Conservation (phyloP, 2,888 invertebrate species). For the Tortrix viridana region DNA sequence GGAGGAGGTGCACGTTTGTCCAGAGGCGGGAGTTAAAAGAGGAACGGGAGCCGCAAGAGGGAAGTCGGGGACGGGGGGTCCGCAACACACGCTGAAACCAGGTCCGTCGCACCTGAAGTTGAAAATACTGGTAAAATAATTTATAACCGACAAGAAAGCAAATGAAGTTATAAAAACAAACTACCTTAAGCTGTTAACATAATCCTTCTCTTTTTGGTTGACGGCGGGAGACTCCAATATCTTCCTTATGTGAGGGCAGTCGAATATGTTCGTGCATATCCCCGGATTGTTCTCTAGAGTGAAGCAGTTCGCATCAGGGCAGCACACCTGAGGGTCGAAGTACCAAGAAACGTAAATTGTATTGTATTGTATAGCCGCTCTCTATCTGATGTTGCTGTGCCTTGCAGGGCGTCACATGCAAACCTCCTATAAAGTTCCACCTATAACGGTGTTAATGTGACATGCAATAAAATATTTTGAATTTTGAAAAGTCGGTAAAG, state of each 20-base stretch:
- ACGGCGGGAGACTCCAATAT: conserved; percentile 24
- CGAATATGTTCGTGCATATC: conserved; percentile 20
- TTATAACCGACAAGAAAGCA: not conserved
- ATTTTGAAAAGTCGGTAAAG: too few species aligned
- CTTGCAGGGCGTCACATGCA: too few species aligned
- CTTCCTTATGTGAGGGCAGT: conserved; percentile 16
- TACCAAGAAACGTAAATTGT: not conserved
- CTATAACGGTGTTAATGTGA: not conserved
- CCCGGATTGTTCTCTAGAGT: conserved; percentile 27
- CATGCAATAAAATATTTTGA: not conserved
- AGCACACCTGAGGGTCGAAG: conserved; percentile 26
- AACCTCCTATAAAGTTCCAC: too few species aligned
- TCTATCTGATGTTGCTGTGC: too few species aligned
- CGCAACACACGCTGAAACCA: conserved; percentile 15
- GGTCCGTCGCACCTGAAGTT: conserved; percentile 7
- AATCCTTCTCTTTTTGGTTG: conserved; percentile 31
- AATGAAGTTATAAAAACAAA: not conserved
- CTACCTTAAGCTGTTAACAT: conserved; percentile 47
- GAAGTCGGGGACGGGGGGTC: not conserved
- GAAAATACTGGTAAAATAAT: not conserved
- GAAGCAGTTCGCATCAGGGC: conserved; percentile 9
- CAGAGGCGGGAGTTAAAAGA: conserved; percentile 3
- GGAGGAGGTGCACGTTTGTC: conserved; percentile 40
- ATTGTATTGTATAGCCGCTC: too few species aligned
- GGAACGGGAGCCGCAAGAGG: conserved; percentile 2